Conservation (phyloP, 2,888 invertebrate species). For the Caenorhabditis becei region DNA sequence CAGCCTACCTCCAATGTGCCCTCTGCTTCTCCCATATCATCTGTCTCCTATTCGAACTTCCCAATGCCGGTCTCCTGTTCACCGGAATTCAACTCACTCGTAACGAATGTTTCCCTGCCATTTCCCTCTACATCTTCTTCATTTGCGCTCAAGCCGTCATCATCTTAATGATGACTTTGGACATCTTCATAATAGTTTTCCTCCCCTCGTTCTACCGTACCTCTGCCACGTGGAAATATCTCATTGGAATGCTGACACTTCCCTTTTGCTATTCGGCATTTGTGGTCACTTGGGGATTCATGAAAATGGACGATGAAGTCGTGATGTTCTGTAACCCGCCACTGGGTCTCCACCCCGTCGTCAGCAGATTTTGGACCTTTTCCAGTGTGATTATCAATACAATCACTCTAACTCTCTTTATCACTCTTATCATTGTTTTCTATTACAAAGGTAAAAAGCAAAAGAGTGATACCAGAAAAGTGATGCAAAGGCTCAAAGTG, state of each 20-base stretch:
- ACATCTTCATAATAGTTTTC: slow-evolving; percentile 50
- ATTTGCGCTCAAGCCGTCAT: slow-evolving; percentile 56
- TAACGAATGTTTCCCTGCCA: slow-evolving; percentile 35
- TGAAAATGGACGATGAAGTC: slow-evolving; percentile 41
- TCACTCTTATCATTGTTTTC: slow-evolving; percentile 31
- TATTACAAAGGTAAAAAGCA: slow-evolving; percentile 48
- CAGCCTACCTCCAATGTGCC: slow-evolving; percentile 39
- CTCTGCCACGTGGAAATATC: slow-evolving; percentile 33
- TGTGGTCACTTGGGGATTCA: slow-evolving; percentile 38
- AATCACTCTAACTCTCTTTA: slow-evolving; percentile 28
- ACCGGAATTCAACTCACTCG: slow-evolving; percentile 43
- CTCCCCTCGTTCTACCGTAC: slow-evolving; percentile 42
- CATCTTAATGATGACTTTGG: slow-evolving; percentile 55
- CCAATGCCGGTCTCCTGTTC: slow-evolving; percentile 48
- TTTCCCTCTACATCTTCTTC: slow-evolving; percentile 57
- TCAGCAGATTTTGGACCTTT: slow-evolving; percentile 40
- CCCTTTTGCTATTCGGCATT: slow-evolving; percentile 14
- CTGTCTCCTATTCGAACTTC: slow-evolving; percentile 52
- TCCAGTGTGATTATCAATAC: slow-evolving; percentile 43
- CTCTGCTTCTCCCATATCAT: slow-evolving; percentile 41
- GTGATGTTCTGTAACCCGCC: slow-evolving; percentile 53
- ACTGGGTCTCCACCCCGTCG: slow-evolving; percentile 30
- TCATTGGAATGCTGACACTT: slow-evolving; percentile 17
- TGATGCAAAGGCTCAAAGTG: slow-evolving; percentile 46
- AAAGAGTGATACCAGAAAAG: slow-evolving; percentile 43